phyloP scores from a whole-genome alignment of 35 echinoderm and acorn worm species.

The Apostichopus californicus region DNA sequence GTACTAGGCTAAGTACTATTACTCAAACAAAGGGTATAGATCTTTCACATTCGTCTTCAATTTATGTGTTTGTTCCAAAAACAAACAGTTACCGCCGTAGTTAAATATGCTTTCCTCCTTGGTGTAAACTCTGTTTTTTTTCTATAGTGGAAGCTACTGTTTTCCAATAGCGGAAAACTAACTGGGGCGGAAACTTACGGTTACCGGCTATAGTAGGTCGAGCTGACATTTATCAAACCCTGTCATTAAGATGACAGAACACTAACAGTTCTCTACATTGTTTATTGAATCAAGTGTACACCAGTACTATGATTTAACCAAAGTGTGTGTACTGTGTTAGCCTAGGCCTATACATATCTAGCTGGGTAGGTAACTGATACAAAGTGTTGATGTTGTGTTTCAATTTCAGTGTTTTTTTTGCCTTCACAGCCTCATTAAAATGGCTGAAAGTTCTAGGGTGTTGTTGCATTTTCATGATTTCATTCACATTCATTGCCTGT shows the following conservation, averaged over 20 bases:
- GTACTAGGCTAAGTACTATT: too few relatives aligned
- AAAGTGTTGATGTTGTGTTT: background rate
- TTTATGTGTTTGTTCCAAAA: too few relatives aligned
- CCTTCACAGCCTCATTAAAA: background rate
- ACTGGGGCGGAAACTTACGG: too few relatives aligned
- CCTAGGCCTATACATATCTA: background rate
- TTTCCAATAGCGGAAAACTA: too few relatives aligned
- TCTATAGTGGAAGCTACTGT: too few relatives aligned
- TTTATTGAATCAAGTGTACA: background rate
- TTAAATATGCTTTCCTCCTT: too few relatives aligned
- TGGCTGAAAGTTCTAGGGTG: background rate
- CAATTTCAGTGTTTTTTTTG: background rate
- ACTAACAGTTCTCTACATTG: background rate
- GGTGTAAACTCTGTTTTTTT: too few relatives aligned
- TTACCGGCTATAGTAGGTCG: background rate
- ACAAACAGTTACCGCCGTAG: too few relatives aligned
- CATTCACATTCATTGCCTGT: too few relatives aligned
- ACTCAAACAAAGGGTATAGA: too few relatives aligned
- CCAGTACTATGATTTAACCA: background rate
- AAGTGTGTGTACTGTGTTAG: background rate
- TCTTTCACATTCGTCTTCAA: too few relatives aligned
- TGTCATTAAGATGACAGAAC: background rate
- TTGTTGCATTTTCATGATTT: too few relatives aligned
- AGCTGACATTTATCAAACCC: background rate
- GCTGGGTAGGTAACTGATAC: background rate